Base-by-base conservation (phyloP, 1,140 invertebrate species). In the Oryzaephilus surinamensis region DNA sequence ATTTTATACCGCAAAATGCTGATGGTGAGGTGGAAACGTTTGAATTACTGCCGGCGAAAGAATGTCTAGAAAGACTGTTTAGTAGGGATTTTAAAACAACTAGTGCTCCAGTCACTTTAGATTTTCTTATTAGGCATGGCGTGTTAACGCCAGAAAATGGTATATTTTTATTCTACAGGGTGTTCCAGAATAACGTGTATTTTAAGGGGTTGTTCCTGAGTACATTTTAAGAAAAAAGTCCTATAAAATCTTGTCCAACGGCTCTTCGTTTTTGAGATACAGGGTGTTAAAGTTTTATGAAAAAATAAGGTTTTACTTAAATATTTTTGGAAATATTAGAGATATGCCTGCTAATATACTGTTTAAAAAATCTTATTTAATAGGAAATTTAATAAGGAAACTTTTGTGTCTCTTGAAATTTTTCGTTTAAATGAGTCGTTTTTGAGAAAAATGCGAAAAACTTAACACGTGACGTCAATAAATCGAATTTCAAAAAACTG, bases 1-100 rank as follows among this genome's bases (percentile, higher is more conserved):
- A 93, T 57, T 97, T 95, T 69, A 65, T 79, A 32, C 92, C 93
- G 10, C 75, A 76, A 42, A 94, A 94, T 61, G 77, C 81, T 39
- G 93, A 96, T 66, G 90, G 91, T 29, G 92, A 96, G 68, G 90
- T 96, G 5, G 83, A 90, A 56, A 78, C 73, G 40, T 95, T 95
- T 67, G 81, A 92, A 60, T 63, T 92, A 40, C 65, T 91, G 21
- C 76, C 87, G 18, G 81, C 88, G 7, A 74, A 76, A 39, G 79
- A 87, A 60, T 81, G 79, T 59, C 61, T 92, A 50, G 78, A 88
- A 50, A 73, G 81, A 53, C 76, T 90, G 39, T 74, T 89, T 20
- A 76, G 79, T 16, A 70, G 79, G 3, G 79, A 90, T 48, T 95
- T 94, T 57, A 96, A 96, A 65, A 91, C 88, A 2, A 95, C 91